Percentiles rank a stretch among this genome's conserved stretches.
Evolutionary conservation across 2,113 vertebrate genomes (phyloP).

Genomic region (Platysternon megacephalum): DNA sequence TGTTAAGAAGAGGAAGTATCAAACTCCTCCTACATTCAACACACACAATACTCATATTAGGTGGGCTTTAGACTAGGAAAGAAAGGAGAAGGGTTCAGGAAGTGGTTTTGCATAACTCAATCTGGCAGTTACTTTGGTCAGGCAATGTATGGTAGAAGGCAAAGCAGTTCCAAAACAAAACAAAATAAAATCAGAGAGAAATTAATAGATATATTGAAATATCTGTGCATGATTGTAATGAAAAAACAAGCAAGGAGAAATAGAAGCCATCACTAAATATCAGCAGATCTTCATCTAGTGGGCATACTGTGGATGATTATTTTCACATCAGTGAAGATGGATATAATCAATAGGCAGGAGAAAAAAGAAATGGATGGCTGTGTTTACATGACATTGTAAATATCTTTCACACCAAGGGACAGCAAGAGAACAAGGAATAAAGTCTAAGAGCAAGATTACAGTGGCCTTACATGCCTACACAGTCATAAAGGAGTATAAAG

Average conservation of each 20-base stretch:
- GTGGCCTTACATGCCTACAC: not conserved
- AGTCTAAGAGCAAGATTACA: not conserved
- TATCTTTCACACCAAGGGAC: not conserved
- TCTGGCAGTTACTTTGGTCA: not conserved
- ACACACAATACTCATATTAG: rapidly evolving
- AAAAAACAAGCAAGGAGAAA: not conserved
- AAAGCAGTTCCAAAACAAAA: not conserved
- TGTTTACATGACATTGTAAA: not conserved
- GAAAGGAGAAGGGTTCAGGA: not conserved
- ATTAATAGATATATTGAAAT: not conserved
- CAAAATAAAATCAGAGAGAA: not conserved
- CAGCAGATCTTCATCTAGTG: not conserved
- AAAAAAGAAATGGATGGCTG: not conserved
- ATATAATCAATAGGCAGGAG: not conserved
- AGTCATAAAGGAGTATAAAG: not conserved
- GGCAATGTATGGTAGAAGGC: not conserved
- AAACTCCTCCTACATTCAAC: rapidly evolving
- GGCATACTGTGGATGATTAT: not conserved
- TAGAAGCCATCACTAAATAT: not conserved
- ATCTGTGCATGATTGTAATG: not conserved
- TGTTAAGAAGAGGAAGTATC: not conserved
- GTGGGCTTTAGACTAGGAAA: not conserved
- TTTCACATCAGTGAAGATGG: not conserved
- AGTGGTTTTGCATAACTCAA: not conserved
- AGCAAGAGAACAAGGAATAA: not conserved